These are phyloP conservation scores for Eristalis arbustorum DNA, from an alignment of 2,888 invertebrate genomes.

Conservation along the genomic window DNA sequence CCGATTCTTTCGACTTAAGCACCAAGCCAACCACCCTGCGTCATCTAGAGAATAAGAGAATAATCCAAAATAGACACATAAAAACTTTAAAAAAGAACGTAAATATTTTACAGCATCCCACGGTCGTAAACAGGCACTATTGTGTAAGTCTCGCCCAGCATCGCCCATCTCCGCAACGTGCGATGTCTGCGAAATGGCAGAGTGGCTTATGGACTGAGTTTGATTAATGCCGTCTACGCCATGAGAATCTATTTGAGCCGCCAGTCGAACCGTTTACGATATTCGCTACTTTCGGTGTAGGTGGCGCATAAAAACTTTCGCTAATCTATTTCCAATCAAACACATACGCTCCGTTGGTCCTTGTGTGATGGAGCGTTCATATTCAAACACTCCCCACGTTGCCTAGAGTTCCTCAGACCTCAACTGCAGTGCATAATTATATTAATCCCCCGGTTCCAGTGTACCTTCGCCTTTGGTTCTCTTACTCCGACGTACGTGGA, in stretches of 20 bases:
- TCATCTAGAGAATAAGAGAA: not conserved
- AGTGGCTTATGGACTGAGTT: not conserved
- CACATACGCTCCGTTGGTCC: not conserved
- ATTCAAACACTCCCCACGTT: not conserved
- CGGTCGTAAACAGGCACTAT: slow-evolving; percentile 37
- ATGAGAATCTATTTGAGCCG: not conserved
- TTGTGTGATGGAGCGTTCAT: not conserved
- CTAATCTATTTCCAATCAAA: slow-evolving; percentile 45
- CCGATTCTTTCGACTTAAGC: not conserved
- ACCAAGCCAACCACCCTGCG: not conserved
- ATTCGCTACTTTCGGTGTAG: not conserved
- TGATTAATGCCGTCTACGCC: slow-evolving; percentile 16
- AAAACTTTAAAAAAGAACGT: slow-evolving; percentile 28
- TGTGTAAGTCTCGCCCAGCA: not conserved
- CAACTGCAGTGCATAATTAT: slow-evolving; percentile 35
- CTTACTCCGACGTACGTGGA: not conserved
- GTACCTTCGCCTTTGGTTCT: not conserved
- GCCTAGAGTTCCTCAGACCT: slow-evolving; percentile 20
- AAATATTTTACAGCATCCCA: slow-evolving; percentile 36
- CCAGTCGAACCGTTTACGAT: not conserved
- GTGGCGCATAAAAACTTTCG: slow-evolving; percentile 7
- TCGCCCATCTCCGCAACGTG: not conserved
- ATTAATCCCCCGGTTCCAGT: slow-evolving; percentile 16
- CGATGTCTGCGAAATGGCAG: not conserved
- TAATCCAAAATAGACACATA: slow-evolving; percentile 17